A percentile compares a stretch with the other conserved stretches of the same genome.
Conservation (phyloP, 2,113 vertebrate species). For the Anser cygnoides region DNA sequence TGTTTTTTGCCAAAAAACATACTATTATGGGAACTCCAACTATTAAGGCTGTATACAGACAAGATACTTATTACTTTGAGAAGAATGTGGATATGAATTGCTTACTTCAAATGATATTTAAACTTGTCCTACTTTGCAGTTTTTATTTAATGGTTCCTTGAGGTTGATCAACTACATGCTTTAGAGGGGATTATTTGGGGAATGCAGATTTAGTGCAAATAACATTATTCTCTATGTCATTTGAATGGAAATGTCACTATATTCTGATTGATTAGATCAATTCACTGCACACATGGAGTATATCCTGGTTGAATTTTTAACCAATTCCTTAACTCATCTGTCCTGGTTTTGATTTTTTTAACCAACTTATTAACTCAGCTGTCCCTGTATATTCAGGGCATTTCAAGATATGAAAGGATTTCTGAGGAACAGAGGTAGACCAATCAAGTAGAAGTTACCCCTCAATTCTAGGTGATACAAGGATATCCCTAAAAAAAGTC, state of each 20-base stretch:
- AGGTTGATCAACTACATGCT: neutral
- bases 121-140: neutral
- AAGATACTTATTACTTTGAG: neutral
- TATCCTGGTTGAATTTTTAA: neutral
- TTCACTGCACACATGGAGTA: neutral
- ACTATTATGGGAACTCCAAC: neutral
- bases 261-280: neutral
- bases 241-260: neutral
- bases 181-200: neutral
- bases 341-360: neutral
- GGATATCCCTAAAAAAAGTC: neutral
- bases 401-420: neutral
- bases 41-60: neutral
- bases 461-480: neutral
- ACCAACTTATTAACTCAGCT: neutral
- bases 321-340: neutral
- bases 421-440: neutral
- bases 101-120: neutral
- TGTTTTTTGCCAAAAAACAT: neutral
- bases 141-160: neutral
- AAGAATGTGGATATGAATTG: neutral
- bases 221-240: neutral
- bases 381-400: neutral
- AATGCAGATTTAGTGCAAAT: neutral
- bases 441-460: neutral